Base-by-base conservation (phyloP, 2,113 vertebrate species). In the Pterophyllum scalare region DNA sequence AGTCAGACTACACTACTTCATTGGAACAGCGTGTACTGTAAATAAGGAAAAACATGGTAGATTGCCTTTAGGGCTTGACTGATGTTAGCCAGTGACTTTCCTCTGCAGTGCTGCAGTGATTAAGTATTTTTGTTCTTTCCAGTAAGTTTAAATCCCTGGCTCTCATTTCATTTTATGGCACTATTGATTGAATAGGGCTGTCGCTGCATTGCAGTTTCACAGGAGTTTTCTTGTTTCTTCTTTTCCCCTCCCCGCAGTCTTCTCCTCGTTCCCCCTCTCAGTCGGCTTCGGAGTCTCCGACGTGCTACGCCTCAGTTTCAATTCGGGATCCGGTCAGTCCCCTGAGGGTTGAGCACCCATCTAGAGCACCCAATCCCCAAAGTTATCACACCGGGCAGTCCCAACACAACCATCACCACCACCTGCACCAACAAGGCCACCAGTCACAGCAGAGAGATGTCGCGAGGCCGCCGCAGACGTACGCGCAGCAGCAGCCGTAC, bases 241-340 rank as follows among this genome's bases (percentile, higher is more conserved):
- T 20, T 15, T 24, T 17, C 75, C 75, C 9, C 20, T 28, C 26
- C 17, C 12, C 12, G 20, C 59, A 87, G 87, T 80, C 80, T 20
- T 84, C 82, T 26, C 83, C 87, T 52, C 86, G 87, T 57, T 93
- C 88, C 9, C 81, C 77, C 24, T 77, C 87, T 26, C 85, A 81
- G 62, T 88, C 88, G 0, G 24, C n/a, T 15, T 79, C 87, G 3
- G 90, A 93, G 79, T 92, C 91, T 65, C 87, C 90, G 0, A 75
- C 84, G 58, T 82, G 79, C 67, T 80, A 96, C 49, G 17, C 80
- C 83, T 92, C 98, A 88, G 93, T 93, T 92, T 95, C 96, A 0
- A 95, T 95, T 90, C 96, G 95, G 59, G 97, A 97, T 92, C 95
- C 95, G 2, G 94, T 95, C 61, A 97, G 97, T 75, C 96, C 97